phyloP scores from a whole-genome alignment of 35 echinoderm and acorn worm genomes.

The Apostichopus japonicus region DNA sequence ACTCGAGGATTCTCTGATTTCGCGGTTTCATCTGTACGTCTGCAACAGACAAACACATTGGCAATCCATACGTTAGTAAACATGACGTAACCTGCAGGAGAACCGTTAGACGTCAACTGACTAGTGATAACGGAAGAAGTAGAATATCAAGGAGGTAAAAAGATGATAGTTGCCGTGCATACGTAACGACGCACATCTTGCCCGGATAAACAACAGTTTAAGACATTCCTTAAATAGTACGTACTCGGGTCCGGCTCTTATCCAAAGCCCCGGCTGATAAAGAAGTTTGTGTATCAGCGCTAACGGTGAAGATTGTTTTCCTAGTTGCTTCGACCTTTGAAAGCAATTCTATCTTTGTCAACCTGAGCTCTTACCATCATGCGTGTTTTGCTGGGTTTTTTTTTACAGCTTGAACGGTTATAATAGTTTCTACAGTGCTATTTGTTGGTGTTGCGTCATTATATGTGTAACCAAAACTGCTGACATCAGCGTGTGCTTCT shows the following conservation, averaged over 20 bases:
- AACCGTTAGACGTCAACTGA: background rate
- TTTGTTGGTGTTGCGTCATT: too few species aligned
- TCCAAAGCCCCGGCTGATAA: background rate
- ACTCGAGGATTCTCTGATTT: background rate
- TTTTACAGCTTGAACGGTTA: too few species aligned
- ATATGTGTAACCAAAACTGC: too few species aligned
- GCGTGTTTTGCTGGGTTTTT: too few species aligned
- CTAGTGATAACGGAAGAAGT: background rate
- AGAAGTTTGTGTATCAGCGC: background rate
- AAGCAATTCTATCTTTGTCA: too few species aligned
- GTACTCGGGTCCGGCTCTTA: background rate
- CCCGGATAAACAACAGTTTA: conserved; percentile 39
- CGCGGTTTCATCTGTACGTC: conserved; percentile 17
- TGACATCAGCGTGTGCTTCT: too few species aligned
- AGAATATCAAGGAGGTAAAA: background rate
- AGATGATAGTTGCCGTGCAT: background rate
- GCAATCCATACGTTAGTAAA: background rate
- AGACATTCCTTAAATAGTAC: conserved; percentile 54
- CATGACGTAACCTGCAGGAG: too few species aligned
- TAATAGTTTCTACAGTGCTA: too few species aligned
- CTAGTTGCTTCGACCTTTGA: too few species aligned
- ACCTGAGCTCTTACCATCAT: too few species aligned
- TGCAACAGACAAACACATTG: background rate
- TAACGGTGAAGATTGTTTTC: too few species aligned
- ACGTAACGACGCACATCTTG: background rate